Conservation (phyloP, 2,888 invertebrate species). For the Cantharis nigra region DNA sequence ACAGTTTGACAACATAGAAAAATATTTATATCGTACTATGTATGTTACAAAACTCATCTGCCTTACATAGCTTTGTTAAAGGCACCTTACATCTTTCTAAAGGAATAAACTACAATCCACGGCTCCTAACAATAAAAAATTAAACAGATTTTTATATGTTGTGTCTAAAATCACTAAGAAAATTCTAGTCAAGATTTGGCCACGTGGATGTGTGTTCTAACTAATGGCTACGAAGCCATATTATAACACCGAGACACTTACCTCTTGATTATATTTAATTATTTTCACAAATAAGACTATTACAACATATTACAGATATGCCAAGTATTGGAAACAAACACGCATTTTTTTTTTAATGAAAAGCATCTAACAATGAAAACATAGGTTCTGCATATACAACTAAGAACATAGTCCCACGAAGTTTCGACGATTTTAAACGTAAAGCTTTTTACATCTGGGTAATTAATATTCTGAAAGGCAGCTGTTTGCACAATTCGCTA, state of each 20-base stretch:
- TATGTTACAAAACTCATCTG: constrained; percentile 69
- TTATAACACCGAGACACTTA: constrained; percentile 54
- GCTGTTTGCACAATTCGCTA: not conserved
- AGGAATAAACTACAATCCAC: constrained; percentile 31
- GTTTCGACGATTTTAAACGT: not conserved
- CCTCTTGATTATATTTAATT: constrained; percentile 40
- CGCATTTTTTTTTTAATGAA: constrained; percentile 6
- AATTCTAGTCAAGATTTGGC: constrained; percentile 47
- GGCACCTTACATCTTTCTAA: constrained; percentile 57
- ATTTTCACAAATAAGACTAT: constrained; percentile 39
- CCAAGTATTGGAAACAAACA: constrained; percentile 36
- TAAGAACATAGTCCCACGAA: not conserved
- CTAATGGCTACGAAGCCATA: constrained; percentile 54
- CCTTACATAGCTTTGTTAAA: constrained; percentile 64
- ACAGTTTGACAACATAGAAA: constrained; percentile 68
- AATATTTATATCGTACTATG: constrained; percentile 66
- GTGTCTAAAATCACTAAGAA: constrained; percentile 15
- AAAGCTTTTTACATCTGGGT: not conserved
- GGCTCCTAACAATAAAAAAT: constrained; percentile 23
- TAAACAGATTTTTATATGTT: constrained; percentile 5
- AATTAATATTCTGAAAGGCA: not conserved
- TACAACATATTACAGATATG: constrained; percentile 45
- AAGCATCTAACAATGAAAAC: constrained; percentile 18
- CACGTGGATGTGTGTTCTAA: constrained; percentile 51
- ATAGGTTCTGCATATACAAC: not conserved